Conservation (phyloP, 2,797 vertebrate genomes). For the Diglossa cyanea region DNA sequence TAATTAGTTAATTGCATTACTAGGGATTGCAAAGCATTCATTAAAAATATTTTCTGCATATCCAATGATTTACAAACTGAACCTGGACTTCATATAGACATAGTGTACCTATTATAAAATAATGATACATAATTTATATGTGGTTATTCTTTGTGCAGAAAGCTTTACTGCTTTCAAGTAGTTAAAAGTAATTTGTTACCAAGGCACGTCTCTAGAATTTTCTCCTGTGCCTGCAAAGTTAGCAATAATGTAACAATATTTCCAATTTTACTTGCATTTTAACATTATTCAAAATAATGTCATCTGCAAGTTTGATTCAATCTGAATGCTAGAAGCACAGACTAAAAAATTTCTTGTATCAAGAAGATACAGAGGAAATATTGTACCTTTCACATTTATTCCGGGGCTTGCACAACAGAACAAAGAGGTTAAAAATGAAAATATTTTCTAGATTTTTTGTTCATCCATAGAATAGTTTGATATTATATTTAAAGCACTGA, state of each 20-base stretch:
- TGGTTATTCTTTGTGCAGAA: conserved; percentile 42
- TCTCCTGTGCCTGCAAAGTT: conserved; percentile 30
- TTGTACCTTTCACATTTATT: neutral
- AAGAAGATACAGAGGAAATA: neutral
- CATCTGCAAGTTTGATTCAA: neutral
- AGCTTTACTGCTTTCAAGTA: conserved; percentile 45
- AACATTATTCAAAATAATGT: conserved; percentile 24
- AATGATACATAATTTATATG: conserved; percentile 8
- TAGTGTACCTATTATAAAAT: conserved; percentile 27
- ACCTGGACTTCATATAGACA: conserved; percentile 29
- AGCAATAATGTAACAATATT: conserved; percentile 10
- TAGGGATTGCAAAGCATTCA: neutral
- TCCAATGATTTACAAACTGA: conserved; percentile 29
- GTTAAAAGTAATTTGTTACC: conserved; percentile 13
- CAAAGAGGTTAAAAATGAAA: neutral
- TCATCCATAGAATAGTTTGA: neutral
- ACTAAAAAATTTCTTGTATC: neutral
- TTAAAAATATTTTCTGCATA: neutral
- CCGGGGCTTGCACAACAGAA: neutral
- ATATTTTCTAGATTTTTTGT: neutral
- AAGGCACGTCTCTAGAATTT: neutral
- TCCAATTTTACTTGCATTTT: conserved; percentile 14
- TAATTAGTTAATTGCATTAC: conserved; percentile 47
- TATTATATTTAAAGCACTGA: neutral
- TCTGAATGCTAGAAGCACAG: neutral